Base-by-base conservation (phyloP, 2,888 invertebrate genomes). In the Rotaria macrura region DNA sequence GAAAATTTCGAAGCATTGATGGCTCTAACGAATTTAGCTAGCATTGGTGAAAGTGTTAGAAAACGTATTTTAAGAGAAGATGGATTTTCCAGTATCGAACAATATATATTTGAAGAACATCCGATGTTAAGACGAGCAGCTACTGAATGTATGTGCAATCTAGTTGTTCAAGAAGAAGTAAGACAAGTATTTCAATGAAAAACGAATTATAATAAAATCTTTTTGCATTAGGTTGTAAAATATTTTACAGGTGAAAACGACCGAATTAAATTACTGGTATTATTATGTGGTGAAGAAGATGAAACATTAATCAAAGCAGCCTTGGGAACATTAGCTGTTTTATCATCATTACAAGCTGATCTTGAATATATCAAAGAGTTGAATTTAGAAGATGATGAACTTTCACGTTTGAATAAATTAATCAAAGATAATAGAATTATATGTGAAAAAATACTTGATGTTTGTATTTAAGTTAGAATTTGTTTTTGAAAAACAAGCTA, bases 1-100 rank as follows among this genome's bases (percentile, higher is more conserved):
- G 96, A 98, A 91, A 99, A 98, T 90, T 99, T 97, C 91, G 99
- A 99, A 91, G 94, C 96, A 0, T 92, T 99, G 9, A 94, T 99
- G 94, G 96, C 96, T 0, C 93, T 99, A 0, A 98, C 98, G 88
- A 99, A 99, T 91, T 92, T 99, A 86, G 95, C 97, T 23, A 94
- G 95, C 86, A 93, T 95, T 91, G 94, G 93, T 87, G 91, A 91
- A 43, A 89, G 89, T 85, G 91, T 91, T 88, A 91, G 92, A 79
- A 89, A 89, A 85, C 89, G 96, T 86, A 97, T 99, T 87, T 91
- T 98, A 25, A 95, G 95, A 89, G 98, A 99, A 91, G 94, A 94
- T 79, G 97, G 96, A 0, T 91, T 97, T 23, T 92, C 94, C 1
- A 94, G 94, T 90, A 94, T 99, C 88, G 99, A 99, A 90, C 93